Conservation (phyloP, 2,888 invertebrate genomes). For the Oligia latruncula region DNA sequence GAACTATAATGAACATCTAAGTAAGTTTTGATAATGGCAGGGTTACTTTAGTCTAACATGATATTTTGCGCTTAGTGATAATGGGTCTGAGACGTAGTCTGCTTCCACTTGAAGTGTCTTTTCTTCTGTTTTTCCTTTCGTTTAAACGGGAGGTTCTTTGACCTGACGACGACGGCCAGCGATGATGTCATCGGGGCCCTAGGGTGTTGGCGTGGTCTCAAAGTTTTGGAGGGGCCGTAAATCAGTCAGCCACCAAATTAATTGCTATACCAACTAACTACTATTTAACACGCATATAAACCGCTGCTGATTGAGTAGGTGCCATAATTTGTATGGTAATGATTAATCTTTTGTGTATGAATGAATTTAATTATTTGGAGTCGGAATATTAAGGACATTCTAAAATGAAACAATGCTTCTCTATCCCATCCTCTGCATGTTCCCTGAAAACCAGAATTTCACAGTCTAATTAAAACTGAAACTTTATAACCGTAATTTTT, state of each 20-base stretch:
- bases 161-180: slow-evolving; percentile 25
- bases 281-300: slow-evolving; percentile 61
- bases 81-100: slow-evolving; percentile 27
- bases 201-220: slow-evolving; percentile 51
- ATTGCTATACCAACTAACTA: slow-evolving; percentile 55
- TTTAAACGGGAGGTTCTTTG: slow-evolving; percentile 29
- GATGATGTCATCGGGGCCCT: slow-evolving; percentile 45
- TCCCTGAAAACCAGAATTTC: not conserved
- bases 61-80: slow-evolving; percentile 56
- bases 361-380: slow-evolving; percentile 8
- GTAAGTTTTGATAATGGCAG: slow-evolving; percentile 59
- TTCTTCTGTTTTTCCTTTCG: slow-evolving; percentile 16
- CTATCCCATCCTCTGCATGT: no score
- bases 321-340: slow-evolving; percentile 40
- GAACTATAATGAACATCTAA: slow-evolving; percentile 52
- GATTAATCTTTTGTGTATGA: slow-evolving; percentile 4
- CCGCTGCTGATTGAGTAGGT: slow-evolving; percentile 37
- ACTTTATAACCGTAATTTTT: not conserved
- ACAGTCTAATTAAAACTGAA: not conserved
- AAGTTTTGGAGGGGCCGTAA: slow-evolving; percentile 58
- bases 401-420: not conserved
- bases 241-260: slow-evolving; percentile 65
- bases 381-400: not conserved
- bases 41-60: slow-evolving; percentile 53
- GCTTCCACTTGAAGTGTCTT: slow-evolving; percentile 23